A percentile compares a stretch with the other conserved stretches of the same genome.
These are phyloP conservation scores for Vanessa cardui DNA, from an alignment of 2,888 invertebrate species.

Conservation along the genomic window DNA sequence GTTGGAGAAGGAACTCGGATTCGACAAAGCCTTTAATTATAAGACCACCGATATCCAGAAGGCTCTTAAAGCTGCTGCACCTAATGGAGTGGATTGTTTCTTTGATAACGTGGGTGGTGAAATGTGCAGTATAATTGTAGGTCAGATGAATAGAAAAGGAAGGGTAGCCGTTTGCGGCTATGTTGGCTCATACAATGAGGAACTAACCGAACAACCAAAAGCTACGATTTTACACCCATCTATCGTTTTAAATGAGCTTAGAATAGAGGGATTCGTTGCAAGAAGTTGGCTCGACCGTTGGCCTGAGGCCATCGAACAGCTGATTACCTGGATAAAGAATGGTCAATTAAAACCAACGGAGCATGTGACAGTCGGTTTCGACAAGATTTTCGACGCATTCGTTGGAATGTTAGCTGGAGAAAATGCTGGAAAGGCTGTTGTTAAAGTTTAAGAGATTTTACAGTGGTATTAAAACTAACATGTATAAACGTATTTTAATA, in stretches of 20 bases:
- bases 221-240: conserved; percentile 67
- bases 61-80: conserved; percentile 84
- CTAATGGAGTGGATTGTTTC: conserved; percentile 88
- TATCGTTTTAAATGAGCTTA: conserved; percentile 78
- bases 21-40: conserved; percentile 88
- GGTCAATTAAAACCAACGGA: conserved; percentile 86
- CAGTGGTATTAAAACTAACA: no score
- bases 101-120: conserved; percentile 90
- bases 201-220: conserved; percentile 58
- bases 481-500: no score
- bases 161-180: conserved; percentile 85
- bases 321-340: conserved; percentile 83
- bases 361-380: conserved; percentile 86
- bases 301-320: conserved; percentile 82
- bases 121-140: conserved; percentile 81
- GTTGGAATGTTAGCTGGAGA: conserved; percentile 84
- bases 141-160: conserved; percentile 84
- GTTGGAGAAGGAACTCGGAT: conserved; percentile 85
- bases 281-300: conserved; percentile 80
- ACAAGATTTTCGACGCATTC: conserved; percentile 86
- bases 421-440: conserved; percentile 87
- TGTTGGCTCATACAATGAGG: conserved; percentile 80
- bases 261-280: conserved; percentile 84
- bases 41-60: conserved; percentile 82
- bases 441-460: conserved; percentile 74